Evolutionary conservation across 2,888 invertebrate genomes (phyloP).

Genomic region (Drosophila quinaria): DNA sequence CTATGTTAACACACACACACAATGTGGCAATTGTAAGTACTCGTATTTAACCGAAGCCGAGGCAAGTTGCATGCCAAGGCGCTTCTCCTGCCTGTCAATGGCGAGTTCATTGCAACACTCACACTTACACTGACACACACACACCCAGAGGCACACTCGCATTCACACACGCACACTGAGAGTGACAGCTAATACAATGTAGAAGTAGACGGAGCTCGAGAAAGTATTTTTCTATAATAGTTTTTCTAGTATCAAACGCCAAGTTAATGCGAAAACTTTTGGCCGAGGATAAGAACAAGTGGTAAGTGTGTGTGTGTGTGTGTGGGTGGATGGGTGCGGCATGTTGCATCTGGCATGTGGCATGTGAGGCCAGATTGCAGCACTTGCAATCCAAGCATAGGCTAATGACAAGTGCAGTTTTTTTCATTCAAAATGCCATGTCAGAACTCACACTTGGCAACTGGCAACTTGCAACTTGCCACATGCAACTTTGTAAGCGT

Average conservation of each 20-base stretch:
- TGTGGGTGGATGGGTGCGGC: conserved; percentile 1
- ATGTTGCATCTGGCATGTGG: conserved; percentile 29
- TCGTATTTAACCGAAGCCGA: conserved; percentile 16
- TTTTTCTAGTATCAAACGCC: conserved; percentile 73
- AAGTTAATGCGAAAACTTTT: conserved; percentile 74
- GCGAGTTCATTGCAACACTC: conserved; percentile 42
- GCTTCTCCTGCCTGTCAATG: conserved; percentile 43
- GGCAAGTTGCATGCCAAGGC: conserved; percentile 12
- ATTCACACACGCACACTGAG: conserved; percentile 11
- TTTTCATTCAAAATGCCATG: conserved; percentile 47
- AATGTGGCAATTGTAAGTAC: conserved; percentile 38
- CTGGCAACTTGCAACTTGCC: conserved; percentile 30
- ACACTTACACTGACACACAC: conserved; percentile 17
- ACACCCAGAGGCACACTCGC: conserved; percentile 12
- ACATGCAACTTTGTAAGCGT: conserved; percentile 40
- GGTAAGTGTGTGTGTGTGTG: background rate
- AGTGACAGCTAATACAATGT: conserved; percentile 63
- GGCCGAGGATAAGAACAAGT: conserved; percentile 59
- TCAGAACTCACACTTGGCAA: conserved; percentile 28
- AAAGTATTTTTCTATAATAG: conserved; percentile 79
- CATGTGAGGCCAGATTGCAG: conserved; percentile 38
- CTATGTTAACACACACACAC: conserved; percentile 23
- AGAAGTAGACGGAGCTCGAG: conserved; percentile 43
- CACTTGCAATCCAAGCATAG: conserved; percentile 11
- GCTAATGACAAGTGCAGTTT: conserved; percentile 62